These are phyloP conservation scores for Xenopus petersii DNA, from an alignment of 2,797 vertebrate species.

Conservation along the genomic window DNA sequence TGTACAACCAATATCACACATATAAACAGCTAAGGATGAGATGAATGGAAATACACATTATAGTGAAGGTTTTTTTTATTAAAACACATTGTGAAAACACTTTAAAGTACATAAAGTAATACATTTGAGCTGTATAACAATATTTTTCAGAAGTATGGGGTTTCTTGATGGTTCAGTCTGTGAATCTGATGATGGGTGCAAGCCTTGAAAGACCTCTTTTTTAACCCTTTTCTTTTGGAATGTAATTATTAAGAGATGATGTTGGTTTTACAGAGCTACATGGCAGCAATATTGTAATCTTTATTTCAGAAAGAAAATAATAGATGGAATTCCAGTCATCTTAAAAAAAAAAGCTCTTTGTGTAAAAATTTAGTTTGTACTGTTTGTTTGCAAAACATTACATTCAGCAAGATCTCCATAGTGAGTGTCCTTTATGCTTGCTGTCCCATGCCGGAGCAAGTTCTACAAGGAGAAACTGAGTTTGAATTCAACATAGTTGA, in stretches of 20 bases:
- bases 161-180: neutral
- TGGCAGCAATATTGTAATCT: conserved; percentile 53
- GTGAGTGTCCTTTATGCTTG: conserved; percentile 25
- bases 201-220: neutral
- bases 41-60: too few relatives aligned
- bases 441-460: conserved; percentile 41
- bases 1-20: too few relatives aligned
- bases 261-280: conserved; percentile 45
- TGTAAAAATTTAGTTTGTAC: conserved; percentile 46
- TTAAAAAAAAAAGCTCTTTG: conserved; percentile 34
- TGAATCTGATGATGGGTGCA: conserved; percentile 13
- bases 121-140: conserved; percentile 62
- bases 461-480: conserved; percentile 42
- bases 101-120: conserved; percentile 91
- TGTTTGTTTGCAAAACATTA: conserved; percentile 29
- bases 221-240: conserved; percentile 5
- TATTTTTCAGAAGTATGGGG: conserved; percentile 32
- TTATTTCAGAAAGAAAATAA: conserved; percentile 37
- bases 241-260: conserved; percentile 49
- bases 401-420: conserved; percentile 52
- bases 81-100: conserved; percentile 83
- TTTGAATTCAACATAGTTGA: conserved; percentile 44
- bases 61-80: too few relatives aligned
- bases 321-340: conserved; percentile 28
- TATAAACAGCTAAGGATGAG: too few relatives aligned